Evolutionary conservation across 2,888 invertebrate genomes (phyloP), one percentile per base, ranked within the genome.

Genomic region (Epirrita christyi): DNA sequence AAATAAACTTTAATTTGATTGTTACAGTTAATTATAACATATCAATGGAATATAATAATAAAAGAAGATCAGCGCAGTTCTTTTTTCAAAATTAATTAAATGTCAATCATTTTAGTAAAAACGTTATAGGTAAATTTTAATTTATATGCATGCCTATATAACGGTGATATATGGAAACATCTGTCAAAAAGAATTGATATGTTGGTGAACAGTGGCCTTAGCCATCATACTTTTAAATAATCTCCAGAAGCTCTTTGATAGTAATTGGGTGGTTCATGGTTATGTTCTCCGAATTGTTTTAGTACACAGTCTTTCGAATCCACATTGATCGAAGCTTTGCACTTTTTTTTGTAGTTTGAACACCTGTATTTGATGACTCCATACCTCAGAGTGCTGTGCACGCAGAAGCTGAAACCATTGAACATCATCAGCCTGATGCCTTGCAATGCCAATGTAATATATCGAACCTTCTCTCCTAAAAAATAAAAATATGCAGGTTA

Each of bases 361-460:
- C 61, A 61, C 32, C 48, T 43, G 45, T 52, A 61, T 9, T 28
- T 48, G 3, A 7, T 32, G 27, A 40, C 10, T 38, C 48, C 48
- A 3, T 29, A 5, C 6, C 14, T 40, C 8, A 9, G 27, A 15
- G 13, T 15, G 6, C 32, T 48, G 28, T 48, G 14, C 6, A 7
- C 8, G n/a, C 0, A 15, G 32, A 32, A 48, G 10, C 40, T 40
- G 40, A 15, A 48, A 10, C 32, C 40, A 4, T 41, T 29, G 1
- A 10, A 29, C 29, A 48, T 14, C 5, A 29, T 40, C 40, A 40
- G 10, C 11, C 4, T 40, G 4, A 13, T 10, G 1, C 40, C 48
- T 29, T 40, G 14, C 27, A 1, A 1, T 13, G 38, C 29, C 14
- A 48, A 40, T 9, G 37, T 27, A 0, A 47, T 47, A 15, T 10